Percentiles rank a stretch among this genome's conserved stretches.
These are phyloP conservation scores for Cryptotermes secundus DNA, from an alignment of 1,140 invertebrate species.

Conservation along the genomic window DNA sequence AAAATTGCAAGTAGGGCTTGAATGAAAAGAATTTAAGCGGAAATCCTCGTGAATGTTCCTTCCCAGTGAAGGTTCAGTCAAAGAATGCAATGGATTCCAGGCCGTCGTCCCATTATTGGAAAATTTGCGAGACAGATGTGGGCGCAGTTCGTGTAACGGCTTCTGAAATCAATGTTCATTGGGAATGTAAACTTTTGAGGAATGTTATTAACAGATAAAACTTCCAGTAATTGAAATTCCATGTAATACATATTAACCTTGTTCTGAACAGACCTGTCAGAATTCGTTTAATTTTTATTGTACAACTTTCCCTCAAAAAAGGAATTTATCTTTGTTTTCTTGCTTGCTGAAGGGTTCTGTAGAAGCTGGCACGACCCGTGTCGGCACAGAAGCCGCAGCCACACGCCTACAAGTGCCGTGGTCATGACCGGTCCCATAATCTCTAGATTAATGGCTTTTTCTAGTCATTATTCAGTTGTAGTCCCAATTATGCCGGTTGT, in stretches of 20 bases:
- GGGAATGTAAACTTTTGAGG: not conserved
- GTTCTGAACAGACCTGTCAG: not conserved
- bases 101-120: not conserved
- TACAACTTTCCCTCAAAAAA: too few species aligned
- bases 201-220: conserved; percentile 12
- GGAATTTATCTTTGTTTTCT: too few species aligned
- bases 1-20: too few species aligned
- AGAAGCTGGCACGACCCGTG: too few species aligned
- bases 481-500: too few species aligned
- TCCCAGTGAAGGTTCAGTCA: not conserved
- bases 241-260: not conserved
- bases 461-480: too few species aligned
- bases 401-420: too few species aligned
- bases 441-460: too few species aligned
- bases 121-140: not conserved
- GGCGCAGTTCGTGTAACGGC: not conserved
- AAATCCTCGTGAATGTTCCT: not conserved
- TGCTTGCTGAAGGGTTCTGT: too few species aligned
- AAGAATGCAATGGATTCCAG: not conserved
- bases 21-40: not conserved
- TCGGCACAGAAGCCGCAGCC: too few species aligned
- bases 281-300: too few species aligned
- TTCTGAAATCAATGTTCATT: not conserved
- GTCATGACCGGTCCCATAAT: too few species aligned
- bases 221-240: conserved; percentile 6